Evolutionary conservation across 2,113 vertebrate genomes (phyloP).

Genomic region (Candoia aspera): DNA sequence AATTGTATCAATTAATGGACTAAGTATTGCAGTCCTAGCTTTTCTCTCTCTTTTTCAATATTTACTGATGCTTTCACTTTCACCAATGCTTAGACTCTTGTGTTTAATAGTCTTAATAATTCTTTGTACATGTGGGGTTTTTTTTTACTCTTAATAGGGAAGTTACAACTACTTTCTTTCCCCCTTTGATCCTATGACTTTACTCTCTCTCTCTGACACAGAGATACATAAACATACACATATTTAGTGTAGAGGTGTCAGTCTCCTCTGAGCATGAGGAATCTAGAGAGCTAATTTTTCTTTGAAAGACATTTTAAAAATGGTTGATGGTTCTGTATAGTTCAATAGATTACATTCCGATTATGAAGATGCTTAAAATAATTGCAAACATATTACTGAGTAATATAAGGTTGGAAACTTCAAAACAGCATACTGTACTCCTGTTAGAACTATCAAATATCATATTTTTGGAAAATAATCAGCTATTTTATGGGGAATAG

Average conservation of each 20-base stretch:
- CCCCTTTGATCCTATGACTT: background rate
- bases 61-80: background rate
- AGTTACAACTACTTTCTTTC: background rate
- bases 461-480: background rate
- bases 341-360: background rate
- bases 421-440: background rate
- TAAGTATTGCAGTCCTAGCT: background rate
- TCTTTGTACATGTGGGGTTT: background rate
- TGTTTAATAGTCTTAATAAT: background rate
- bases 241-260: background rate
- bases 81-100: background rate
- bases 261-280: background rate
- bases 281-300: background rate
- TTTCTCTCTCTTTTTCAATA: background rate
- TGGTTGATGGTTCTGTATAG: background rate
- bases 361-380: background rate
- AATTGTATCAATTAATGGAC: background rate
- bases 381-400: background rate
- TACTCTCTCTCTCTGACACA: background rate
- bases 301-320: background rate
- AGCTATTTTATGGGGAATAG: background rate
- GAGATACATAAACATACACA: background rate
- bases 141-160: background rate
- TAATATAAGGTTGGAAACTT: background rate
- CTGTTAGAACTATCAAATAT: background rate